These are phyloP conservation scores for Agrilus planipennis DNA, from an alignment of 1,140 invertebrate species.

Conservation along the genomic window DNA sequence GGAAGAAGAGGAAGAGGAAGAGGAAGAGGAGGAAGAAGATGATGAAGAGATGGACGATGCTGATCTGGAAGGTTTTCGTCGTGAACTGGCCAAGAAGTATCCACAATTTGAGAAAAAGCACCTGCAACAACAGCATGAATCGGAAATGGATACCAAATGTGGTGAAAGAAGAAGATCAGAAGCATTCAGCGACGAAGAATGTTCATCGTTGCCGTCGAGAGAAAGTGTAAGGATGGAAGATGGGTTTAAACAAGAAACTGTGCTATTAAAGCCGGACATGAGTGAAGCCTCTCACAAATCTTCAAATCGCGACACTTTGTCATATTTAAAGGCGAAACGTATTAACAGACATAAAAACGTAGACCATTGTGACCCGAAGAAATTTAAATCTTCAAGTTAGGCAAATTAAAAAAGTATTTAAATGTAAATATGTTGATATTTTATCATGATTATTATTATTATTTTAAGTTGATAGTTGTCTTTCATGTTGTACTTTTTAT, in stretches of 20 bases:
- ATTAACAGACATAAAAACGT: constrained; percentile 25
- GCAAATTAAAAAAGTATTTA: background rate
- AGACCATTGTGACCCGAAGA: constrained; percentile 13
- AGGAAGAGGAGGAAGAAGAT: constrained; percentile 12
- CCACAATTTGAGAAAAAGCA: background rate
- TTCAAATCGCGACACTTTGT: constrained; percentile 26
- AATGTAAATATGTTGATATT: no score
- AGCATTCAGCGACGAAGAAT: no score
- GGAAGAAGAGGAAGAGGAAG: constrained; percentile 14
- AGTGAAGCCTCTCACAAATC: constrained; percentile 23
- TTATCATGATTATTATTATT: no score
- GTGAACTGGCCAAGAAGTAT: constrained; percentile 6
- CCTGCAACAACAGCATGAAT: background rate
- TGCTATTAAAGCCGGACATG: constrained; percentile 20
- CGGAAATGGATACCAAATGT: no score
- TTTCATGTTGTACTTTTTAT: no score
- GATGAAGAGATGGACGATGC: constrained; percentile 14
- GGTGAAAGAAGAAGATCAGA: constrained; percentile 4
- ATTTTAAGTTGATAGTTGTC: no score
- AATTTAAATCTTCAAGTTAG: constrained; percentile 7
- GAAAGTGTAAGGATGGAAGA: constrained; percentile 11
- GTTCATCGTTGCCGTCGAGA: constrained; percentile 14
- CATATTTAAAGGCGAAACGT: constrained; percentile 30
- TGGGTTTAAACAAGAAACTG: constrained; percentile 14
- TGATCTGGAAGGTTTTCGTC: constrained; percentile 16